A percentile compares a stretch with the other conserved stretches of the same genome.
phyloP scores from a whole-genome alignment of 2,113 vertebrate genomes.

The Odobenus rosmarus region DNA sequence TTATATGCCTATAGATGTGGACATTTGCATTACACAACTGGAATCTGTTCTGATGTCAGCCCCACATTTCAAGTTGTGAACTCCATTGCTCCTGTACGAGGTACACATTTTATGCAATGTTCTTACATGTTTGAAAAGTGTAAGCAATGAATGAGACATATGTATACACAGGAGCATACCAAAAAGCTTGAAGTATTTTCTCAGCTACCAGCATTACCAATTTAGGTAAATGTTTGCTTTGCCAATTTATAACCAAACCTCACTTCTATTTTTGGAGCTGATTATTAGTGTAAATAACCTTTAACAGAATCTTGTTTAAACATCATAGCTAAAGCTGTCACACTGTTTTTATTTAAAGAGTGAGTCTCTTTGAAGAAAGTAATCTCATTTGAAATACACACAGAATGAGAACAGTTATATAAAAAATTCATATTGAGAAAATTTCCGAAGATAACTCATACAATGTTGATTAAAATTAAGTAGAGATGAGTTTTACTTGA shows the following conservation, averaged over 20 bases:
- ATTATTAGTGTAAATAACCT: slow-evolving; percentile 78
- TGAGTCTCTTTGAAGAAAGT: slow-evolving; percentile 58
- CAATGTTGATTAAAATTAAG: background rate
- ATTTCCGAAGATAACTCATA: background rate
- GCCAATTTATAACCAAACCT: slow-evolving; percentile 78
- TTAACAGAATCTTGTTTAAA: slow-evolving; percentile 70
- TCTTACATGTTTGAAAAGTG: slow-evolving; percentile 68
- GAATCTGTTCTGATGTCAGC: slow-evolving; percentile 96
- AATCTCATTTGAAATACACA: background rate
- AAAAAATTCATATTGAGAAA: background rate
- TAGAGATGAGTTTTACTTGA: background rate
- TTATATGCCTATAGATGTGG: slow-evolving; percentile 98
- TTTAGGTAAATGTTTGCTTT: slow-evolving; percentile 91
- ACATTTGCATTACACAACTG: slow-evolving; percentile 94
- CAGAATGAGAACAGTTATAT: background rate
- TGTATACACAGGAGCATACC: slow-evolving; percentile 86
- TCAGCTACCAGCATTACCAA: slow-evolving; percentile 88
- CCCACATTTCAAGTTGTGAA: slow-evolving; percentile 93
- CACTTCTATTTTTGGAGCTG: slow-evolving; percentile 77
- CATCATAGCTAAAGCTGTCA: slow-evolving; percentile 77
- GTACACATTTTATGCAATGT: slow-evolving; percentile 84
- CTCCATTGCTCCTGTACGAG: slow-evolving; percentile 93
- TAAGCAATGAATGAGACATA: slow-evolving; percentile 67
- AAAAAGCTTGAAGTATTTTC: slow-evolving; percentile 82
- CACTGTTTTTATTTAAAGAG: slow-evolving; percentile 69